Percentiles rank a stretch among this genome's conserved stretches.
phyloP scores from a whole-genome alignment of 2,113 vertebrate species.

The Onychostoma macrolepis region DNA sequence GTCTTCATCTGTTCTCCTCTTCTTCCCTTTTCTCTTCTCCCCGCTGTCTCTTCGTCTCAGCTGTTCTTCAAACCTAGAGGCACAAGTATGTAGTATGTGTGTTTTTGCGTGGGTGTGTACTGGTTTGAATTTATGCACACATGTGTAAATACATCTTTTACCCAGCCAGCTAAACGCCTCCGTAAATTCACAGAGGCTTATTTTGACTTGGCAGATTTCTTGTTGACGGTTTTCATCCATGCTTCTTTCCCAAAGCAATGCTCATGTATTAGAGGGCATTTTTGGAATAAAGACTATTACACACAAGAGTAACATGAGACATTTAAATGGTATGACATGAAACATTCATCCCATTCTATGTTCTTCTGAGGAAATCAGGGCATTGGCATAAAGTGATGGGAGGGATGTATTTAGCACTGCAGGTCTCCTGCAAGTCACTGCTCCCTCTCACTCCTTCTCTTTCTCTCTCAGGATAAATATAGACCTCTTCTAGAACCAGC shows the following conservation, averaged over 20 bases:
- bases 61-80: background rate
- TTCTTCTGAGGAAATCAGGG: constrained; percentile 5
- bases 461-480: constrained; percentile 37
- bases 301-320: background rate
- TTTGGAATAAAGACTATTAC: background rate
- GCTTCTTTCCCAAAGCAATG: background rate
- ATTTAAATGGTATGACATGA: background rate
- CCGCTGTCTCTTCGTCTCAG: background rate
- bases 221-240: background rate
- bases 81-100: background rate
- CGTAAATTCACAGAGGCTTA: constrained; percentile 8
- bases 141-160: background rate
- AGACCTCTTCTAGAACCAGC: constrained; percentile 4
- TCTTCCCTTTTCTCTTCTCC: background rate
- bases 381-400: background rate
- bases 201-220: background rate
- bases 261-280: too few species aligned
- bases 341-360: background rate
- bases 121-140: background rate
- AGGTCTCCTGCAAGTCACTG: background rate
- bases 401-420: constrained; percentile 1
- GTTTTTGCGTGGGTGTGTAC: background rate
- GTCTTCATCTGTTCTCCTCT: constrained; percentile 12
- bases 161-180: background rate
- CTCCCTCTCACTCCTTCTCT: constrained; percentile 8